Evolutionary conservation across 2,888 invertebrate species (phyloP).

Genomic region (Allygus modestus): DNA sequence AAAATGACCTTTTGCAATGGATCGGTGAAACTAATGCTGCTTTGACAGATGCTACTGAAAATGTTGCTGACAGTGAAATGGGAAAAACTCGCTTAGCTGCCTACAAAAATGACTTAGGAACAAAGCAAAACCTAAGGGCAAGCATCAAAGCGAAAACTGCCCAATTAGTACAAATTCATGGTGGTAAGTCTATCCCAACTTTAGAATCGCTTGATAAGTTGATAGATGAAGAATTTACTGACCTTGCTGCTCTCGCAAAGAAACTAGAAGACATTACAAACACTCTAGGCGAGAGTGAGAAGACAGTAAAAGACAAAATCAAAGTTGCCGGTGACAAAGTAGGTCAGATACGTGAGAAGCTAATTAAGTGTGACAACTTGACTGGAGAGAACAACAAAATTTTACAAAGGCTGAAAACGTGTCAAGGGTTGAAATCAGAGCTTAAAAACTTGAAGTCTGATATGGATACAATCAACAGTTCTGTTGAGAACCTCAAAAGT

Average conservation of each 20-base stretch:
- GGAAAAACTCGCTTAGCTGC: constrained; percentile 88
- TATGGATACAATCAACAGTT: constrained; percentile 83
- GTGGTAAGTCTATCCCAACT: constrained; percentile 83
- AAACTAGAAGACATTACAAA: constrained; percentile 86
- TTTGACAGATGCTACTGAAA: constrained; percentile 85
- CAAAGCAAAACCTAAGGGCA: constrained; percentile 85
- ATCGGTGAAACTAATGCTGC: constrained; percentile 88
- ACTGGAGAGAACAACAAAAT: constrained; percentile 92
- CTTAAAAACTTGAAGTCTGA: constrained; percentile 83
- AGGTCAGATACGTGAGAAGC: constrained; percentile 86
- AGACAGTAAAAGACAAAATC: constrained; percentile 83
- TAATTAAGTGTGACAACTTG: constrained; percentile 94
- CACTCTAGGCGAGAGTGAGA: constrained; percentile 86
- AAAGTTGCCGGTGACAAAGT: constrained; percentile 85
- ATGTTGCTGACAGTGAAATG: constrained; percentile 85
- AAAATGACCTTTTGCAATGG: constrained; percentile 91
- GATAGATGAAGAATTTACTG: constrained; percentile 86
- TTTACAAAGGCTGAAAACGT: constrained; percentile 85
- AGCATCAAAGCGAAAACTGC: constrained; percentile 88
- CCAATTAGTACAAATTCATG: constrained; percentile 87
- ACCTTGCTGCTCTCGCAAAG: constrained; percentile 84
- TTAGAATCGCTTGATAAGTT: constrained; percentile 82
- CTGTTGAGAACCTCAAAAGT: constrained; percentile 84
- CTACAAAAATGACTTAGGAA: constrained; percentile 91
- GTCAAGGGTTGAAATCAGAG: constrained; percentile 84